Evolutionary conservation across 2,797 vertebrate genomes (phyloP), one percentile per base, ranked within the genome.

Genomic region (Iguana delicatissima): DNA sequence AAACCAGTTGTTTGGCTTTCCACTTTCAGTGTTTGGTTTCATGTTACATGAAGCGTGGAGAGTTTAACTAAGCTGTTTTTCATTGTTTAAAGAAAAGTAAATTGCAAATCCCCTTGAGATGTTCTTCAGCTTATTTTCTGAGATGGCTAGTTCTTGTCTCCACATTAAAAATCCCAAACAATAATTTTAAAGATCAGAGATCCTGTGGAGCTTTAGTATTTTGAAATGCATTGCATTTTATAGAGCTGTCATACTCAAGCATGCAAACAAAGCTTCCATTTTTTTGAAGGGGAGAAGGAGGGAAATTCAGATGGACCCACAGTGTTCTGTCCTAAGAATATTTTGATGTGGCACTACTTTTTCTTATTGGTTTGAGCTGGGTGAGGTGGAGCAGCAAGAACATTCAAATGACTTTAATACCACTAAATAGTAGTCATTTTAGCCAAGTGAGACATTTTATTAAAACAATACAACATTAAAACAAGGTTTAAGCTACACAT

Each of bases 1-100:
- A 93, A 93, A 93, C 93, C 87, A 92, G 74, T 92, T 96, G 94
- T 96, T 96, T 96, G 94, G 93, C 82, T 96, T 96, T 95, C 94
- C 93, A 95, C 95, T 96, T 95, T 95, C 0, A 92, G 59, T 95
- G 90, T 96, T 96, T 95, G 93, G 94, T 85, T 96, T 95, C 92
- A 95, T 89, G 89, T 93, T 94, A 91, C 92, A 89, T 92, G 86
- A 93, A 95, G 96, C 38, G 94, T 85, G 92, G 86, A 38, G 42
- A 4, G 91, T 95, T 94, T 94, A 92, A 94, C 94, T 95, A 95
- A 96, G 94, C 95, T 94, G 92, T 93, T 95, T 89, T 92, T 96
- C 84, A 2, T 77, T 35, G 92, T 91, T 94, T 89, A 80, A 93
- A 94, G 86, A 95, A 90, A 94, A 83, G 55, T 8, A 93, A 93